A percentile compares a stretch with the other conserved stretches of the same genome.
phyloP scores from a whole-genome alignment of 2,888 invertebrate species.

The Punctoribates punctum region DNA sequence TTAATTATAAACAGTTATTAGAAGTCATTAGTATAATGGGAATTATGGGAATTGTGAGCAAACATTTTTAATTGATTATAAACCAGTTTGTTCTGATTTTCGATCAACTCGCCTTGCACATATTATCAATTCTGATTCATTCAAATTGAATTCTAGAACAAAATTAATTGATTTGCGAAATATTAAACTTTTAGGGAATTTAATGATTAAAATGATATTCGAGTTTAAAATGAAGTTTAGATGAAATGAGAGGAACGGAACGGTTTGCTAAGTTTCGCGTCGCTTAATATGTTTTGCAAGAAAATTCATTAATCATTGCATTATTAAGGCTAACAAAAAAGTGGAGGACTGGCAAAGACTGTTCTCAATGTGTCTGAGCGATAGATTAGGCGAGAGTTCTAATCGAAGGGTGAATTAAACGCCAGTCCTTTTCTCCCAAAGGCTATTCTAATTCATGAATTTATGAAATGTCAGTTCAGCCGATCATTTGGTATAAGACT shows the following conservation, averaged over 20 bases:
- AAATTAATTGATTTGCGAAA: too few relatives aligned
- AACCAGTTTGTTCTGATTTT: too few relatives aligned
- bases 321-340: not conserved
- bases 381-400: not conserved
- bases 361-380: not conserved
- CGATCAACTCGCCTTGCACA: too few relatives aligned
- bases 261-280: too few relatives aligned
- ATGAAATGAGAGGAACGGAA: too few relatives aligned
- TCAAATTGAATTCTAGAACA: too few relatives aligned
- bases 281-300: not conserved
- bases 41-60: too few relatives aligned
- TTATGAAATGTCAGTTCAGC: constrained; percentile 18
- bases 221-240: too few relatives aligned
- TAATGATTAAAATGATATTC: too few relatives aligned
- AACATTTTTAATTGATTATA: too few relatives aligned
- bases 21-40: not conserved
- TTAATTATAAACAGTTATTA: not conserved
- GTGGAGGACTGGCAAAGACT: not conserved
- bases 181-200: too few relatives aligned
- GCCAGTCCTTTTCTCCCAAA: not conserved
- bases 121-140: too few relatives aligned
- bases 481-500: not conserved
- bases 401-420: not conserved
- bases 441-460: constrained; percentile 26
- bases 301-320: constrained; percentile 2